Conservation (phyloP, 2,888 invertebrate species). For the Ochropleura plecta region DNA sequence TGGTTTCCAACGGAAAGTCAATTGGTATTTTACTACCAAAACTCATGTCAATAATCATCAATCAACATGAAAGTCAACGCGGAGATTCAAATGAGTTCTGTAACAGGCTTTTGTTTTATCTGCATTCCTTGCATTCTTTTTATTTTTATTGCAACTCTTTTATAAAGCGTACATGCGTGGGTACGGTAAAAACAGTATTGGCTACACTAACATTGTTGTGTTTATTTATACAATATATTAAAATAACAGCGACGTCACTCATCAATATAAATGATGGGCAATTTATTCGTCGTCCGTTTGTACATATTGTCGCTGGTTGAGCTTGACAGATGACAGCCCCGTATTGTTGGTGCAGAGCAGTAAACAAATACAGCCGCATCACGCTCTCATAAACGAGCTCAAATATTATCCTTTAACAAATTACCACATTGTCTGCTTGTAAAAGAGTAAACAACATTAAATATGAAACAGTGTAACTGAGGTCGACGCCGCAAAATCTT, state of each 20-base stretch:
- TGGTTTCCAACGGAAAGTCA: not conserved
- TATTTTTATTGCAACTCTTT: not conserved
- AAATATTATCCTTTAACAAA: conserved; percentile 88
- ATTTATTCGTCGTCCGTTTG: conserved; percentile 84
- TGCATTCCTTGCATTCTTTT: conserved; percentile 7
- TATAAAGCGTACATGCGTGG: not conserved
- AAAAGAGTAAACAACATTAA: conserved; percentile 79
- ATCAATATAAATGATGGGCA: conserved; percentile 86
- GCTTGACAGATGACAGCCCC: conserved; percentile 86
- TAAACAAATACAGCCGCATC: conserved; percentile 87
- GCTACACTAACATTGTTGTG: conserved; percentile 33
- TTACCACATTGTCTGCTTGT: conserved; percentile 79
- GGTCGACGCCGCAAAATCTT: conserved; percentile 68
- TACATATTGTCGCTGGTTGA: conserved; percentile 85
- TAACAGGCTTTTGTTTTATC: not conserved
- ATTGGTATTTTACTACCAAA: not conserved
- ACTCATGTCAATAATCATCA: not conserved
- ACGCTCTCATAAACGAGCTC: conserved; percentile 86
- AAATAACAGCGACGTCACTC: conserved; percentile 74
- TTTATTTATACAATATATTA: conserved; percentile 69
- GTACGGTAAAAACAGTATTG: conserved; percentile 11
- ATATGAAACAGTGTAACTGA: conserved; percentile 72
- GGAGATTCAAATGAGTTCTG: not conserved
- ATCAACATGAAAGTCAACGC: conserved; percentile 4
- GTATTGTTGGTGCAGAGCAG: conserved; percentile 80